Evolutionary conservation across 2,797 vertebrate species (phyloP), one percentile per base, ranked within the genome.

Genomic region (Premnoplex brunnescens): DNA sequence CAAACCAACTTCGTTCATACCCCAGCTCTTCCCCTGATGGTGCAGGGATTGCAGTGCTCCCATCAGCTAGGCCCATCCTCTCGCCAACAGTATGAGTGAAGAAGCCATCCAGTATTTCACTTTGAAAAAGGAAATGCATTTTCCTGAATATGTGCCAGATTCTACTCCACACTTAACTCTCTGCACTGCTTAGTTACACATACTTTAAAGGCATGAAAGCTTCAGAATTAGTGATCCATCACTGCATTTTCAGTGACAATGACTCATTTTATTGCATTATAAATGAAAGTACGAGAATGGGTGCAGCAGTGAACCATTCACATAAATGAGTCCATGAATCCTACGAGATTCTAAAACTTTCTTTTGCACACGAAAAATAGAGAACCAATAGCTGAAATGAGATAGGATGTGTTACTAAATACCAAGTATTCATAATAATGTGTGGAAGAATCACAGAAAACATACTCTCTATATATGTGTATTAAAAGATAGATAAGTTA

Each of bases 91-190:
- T 17, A 69, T 0, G 1, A 83, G 41, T 37, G 66, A 95, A 94
- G 69, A 95, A 94, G 76, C 85, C 72, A 96, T 62, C 41, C 82
- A 75, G 34, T 8, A 14, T 72, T 92, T 83, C 69, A n/a, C 79
- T 92, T 39, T 46, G 44, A 75, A 75, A 95, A 88, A 88, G 91
- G 91, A 97, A 97, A 95, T 85, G 85, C 75, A 75, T 92, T 95
- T 96, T 94, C 91, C 93, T 91, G 91, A 95, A 68, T 28, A 56
- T 46, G 17, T 68, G 85, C 87, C 89, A 88, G 79, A 41, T 67
- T 48, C 54, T 67, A 77, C 93, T 96, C 89, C 93, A 94, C 88
- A 89, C 82, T 49, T 71, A 77, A 49, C 30, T 78, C 56, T 59
- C 59, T 72, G 34, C 58, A 32, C 41, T 67, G 44, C 62, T 60